These are phyloP conservation scores for Andrena camellia DNA, from an alignment of 2,888 invertebrate species.

Conservation along the genomic window DNA sequence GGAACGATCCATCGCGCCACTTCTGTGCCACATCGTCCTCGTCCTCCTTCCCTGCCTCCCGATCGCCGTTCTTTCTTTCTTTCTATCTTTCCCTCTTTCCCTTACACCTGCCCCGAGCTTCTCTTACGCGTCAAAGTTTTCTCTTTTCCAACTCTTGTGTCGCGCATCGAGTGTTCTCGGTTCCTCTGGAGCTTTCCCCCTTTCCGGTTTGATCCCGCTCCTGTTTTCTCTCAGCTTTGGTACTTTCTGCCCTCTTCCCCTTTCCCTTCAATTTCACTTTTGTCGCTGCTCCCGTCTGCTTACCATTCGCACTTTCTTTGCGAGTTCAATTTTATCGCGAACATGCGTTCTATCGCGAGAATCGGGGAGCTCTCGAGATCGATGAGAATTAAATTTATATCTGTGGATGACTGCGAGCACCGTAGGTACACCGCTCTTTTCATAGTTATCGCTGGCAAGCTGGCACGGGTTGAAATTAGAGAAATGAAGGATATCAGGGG, in stretches of 20 bases:
- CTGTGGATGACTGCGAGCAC: neutral
- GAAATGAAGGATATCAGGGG: neutral
- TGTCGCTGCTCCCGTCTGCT: neutral
- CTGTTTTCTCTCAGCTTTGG: constrained; percentile 8
- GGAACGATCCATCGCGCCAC: constrained; percentile 64
- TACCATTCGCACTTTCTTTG: neutral
- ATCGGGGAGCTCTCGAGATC: neutral
- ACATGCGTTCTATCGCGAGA: too few relatives aligned
- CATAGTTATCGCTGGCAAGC: neutral
- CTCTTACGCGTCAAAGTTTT: neutral
- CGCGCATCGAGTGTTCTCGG: constrained; percentile 12
- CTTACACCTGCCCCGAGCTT: neutral
- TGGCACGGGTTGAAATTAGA: neutral
- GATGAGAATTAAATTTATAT: neutral
- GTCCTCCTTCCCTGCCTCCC: constrained; percentile 24
- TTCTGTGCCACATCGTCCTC: constrained; percentile 41
- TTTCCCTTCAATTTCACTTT: neutral
- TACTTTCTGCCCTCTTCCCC: neutral
- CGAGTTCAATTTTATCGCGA: neutral
- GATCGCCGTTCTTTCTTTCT: constrained; percentile 25
- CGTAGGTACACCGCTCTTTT: neutral
- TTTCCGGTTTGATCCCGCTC: neutral
- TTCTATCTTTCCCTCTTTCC: constrained; percentile 14
- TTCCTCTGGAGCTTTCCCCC: neutral
- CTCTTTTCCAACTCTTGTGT: neutral